These are phyloP conservation scores for Eurypyga helias DNA, from an alignment of 2,113 vertebrate species.

Conservation along the genomic window DNA sequence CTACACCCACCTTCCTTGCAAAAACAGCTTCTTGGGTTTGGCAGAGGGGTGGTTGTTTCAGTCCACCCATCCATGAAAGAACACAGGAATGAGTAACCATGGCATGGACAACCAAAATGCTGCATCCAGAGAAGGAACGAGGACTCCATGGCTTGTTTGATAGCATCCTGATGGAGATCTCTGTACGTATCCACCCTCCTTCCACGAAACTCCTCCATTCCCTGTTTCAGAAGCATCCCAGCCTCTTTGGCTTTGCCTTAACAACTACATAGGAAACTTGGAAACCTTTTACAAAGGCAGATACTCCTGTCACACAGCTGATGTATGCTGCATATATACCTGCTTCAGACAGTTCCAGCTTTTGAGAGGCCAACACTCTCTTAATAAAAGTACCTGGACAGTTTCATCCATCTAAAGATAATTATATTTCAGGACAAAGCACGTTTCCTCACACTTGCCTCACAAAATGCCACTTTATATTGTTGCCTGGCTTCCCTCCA, in stretches of 20 bases:
- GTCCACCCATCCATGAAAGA: not conserved
- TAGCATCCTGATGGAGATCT: not conserved
- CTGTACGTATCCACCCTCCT: not conserved
- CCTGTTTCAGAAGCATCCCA: not conserved
- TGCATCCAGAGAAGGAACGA: not conserved
- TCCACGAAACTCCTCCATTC: not conserved
- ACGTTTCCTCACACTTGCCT: not conserved
- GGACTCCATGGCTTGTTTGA: accelerated
- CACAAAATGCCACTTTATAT: not conserved
- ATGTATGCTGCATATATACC: not conserved
- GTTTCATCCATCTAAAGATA: not conserved
- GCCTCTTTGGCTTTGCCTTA: not conserved
- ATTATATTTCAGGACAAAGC: not conserved
- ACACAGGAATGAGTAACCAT: not conserved
- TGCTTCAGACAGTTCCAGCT: not conserved
- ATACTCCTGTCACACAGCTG: not conserved
- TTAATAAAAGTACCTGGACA: not conserved
- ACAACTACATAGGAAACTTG: not conserved
- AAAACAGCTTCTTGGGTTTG: not conserved
- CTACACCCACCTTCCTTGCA: not conserved
- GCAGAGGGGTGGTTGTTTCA: not conserved
- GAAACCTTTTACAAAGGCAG: not conserved
- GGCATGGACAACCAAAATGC: not conserved
- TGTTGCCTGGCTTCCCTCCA: not conserved
- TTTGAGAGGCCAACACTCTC: not conserved